phyloP scores from a whole-genome alignment of 2,888 invertebrate genomes.

The Mythimna vitellina region DNA sequence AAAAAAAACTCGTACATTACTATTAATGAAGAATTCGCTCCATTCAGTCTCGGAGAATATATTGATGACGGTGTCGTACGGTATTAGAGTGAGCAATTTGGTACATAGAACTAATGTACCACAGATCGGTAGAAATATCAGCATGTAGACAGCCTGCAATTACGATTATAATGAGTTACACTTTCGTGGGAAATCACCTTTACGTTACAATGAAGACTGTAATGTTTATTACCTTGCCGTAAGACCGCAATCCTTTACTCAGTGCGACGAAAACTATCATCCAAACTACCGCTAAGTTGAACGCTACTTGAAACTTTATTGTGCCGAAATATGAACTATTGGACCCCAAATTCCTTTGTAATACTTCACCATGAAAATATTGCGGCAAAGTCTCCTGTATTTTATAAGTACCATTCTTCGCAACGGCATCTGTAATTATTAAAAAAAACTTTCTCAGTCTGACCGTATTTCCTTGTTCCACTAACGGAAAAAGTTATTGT shows the following conservation, averaged over 20 bases:
- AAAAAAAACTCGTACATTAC: constrained; percentile 90
- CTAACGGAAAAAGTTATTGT: constrained; percentile 70
- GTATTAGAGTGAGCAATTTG: constrained; percentile 94
- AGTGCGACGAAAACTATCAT: constrained; percentile 96
- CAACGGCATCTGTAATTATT: constrained; percentile 72
- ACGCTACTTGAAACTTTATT: constrained; percentile 96
- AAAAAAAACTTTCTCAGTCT: constrained; percentile 50
- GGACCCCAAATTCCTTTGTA: constrained; percentile 89
- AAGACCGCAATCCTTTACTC: constrained; percentile 96
- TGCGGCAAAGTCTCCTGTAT: constrained; percentile 94
- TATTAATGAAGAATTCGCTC: constrained; percentile 96
- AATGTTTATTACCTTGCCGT: constrained; percentile 92
- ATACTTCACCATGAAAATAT: constrained; percentile 96
- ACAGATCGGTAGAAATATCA: constrained; percentile 94
- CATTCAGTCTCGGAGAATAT: constrained; percentile 95
- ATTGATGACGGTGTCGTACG: constrained; percentile 92
- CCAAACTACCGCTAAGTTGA: constrained; percentile 97
- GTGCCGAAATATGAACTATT: constrained; percentile 89
- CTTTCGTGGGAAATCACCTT: constrained; percentile 44
- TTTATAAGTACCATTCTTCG: constrained; percentile 79
- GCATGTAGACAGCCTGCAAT: constrained; percentile 92
- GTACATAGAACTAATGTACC: constrained; percentile 94
- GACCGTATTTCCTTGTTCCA: constrained; percentile 47
- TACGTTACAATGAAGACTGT: constrained; percentile 31
- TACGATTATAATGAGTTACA: constrained; percentile 47